phyloP scores from a whole-genome alignment of 2,113 vertebrate genomes.

The Ceyx cyanopectus region DNA sequence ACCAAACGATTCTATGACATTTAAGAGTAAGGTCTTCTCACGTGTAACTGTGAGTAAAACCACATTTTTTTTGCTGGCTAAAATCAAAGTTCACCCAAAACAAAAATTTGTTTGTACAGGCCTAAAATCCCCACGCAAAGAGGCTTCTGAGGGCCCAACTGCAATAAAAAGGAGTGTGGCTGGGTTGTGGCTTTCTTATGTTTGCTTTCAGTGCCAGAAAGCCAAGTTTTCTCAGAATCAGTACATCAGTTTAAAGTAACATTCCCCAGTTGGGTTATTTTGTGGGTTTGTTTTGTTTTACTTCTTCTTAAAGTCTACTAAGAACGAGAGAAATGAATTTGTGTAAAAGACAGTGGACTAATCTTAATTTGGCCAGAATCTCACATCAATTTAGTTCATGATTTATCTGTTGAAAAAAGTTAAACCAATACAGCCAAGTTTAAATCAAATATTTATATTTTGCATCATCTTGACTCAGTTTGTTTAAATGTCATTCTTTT shows the following conservation, averaged over 20 bases:
- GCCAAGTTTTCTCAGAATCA: neutral
- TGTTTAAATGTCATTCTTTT: conserved; percentile 36
- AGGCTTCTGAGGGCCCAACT: neutral
- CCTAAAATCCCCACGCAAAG: neutral
- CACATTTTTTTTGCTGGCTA: neutral
- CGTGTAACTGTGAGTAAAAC: neutral
- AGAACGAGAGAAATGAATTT: neutral
- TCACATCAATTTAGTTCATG: conserved; percentile 46
- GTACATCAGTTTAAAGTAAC: neutral
- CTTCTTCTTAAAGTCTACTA: neutral
- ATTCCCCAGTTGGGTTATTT: neutral
- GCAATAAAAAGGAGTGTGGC: neutral
- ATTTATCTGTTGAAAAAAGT: conserved; percentile 53
- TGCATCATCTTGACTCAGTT: conserved; percentile 50
- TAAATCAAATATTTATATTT: conserved; percentile 64
- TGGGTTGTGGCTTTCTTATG: neutral
- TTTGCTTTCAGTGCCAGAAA: neutral
- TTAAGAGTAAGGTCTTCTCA: neutral
- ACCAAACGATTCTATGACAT: neutral
- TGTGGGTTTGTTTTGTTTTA: neutral
- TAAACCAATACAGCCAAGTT: conserved; percentile 50
- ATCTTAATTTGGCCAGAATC: conserved; percentile 3
- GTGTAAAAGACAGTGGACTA: neutral
- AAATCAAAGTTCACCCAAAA: neutral
- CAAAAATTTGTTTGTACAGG: neutral